Conservation (phyloP, 1,140 invertebrate species). For the Patella vulgata region DNA sequence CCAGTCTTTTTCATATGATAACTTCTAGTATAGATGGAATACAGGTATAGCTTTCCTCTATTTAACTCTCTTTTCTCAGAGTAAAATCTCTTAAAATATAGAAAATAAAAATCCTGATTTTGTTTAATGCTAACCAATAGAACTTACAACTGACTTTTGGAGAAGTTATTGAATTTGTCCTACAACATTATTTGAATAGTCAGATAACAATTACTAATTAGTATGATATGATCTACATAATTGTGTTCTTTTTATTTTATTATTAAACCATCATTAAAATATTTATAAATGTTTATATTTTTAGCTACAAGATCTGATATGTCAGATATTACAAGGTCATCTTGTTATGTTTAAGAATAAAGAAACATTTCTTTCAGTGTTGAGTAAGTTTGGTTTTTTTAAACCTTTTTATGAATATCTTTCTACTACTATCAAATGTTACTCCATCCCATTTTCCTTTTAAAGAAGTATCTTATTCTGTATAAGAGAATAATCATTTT, state of each 20-base stretch:
- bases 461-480: no score
- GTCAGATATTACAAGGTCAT: slow-evolving; percentile 89
- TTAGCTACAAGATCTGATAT: slow-evolving; percentile 85
- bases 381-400: slow-evolving; percentile 66
- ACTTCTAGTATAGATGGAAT: slow-evolving; percentile 87
- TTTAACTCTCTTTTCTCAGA: no score
- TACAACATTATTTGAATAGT: no score
- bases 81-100: no score
- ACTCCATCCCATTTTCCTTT: no score
- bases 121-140: no score
- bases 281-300: slow-evolving; percentile 74
- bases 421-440: no score
- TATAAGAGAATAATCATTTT: no score
- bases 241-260: neutral
- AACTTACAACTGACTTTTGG: no score
- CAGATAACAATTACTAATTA: no score
- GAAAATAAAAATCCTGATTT: no score
- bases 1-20: slow-evolving; percentile 85
- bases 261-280: slow-evolving; percentile 78
- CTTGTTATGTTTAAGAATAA: slow-evolving; percentile 70
- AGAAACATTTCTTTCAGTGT: slow-evolving; percentile 67
- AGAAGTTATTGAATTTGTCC: no score
- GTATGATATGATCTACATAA: neutral
- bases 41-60: slow-evolving; percentile 69
- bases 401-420: neutral